These are phyloP conservation scores for Promerops cafer DNA, from an alignment of 2,113 vertebrate species.

Conservation along the genomic window DNA sequence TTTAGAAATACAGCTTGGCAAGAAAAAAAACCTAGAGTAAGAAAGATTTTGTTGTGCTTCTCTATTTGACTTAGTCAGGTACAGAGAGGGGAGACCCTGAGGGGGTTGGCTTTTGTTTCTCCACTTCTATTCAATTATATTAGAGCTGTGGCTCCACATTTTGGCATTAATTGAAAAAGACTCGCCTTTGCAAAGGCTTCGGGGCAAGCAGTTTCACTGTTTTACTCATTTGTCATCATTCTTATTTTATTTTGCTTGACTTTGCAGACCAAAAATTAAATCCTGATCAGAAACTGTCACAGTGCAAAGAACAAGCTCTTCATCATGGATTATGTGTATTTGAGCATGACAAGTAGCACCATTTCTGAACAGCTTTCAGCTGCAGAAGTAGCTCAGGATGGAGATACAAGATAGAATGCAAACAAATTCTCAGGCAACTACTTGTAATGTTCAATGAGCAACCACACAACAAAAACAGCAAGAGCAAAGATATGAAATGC, in stretches of 20 bases:
- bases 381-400: neutral
- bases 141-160: neutral
- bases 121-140: conserved; percentile 19
- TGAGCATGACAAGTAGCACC: neutral
- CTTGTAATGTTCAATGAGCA: neutral
- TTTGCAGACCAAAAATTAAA: conserved; percentile 45
- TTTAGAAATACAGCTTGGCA: neutral
- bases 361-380: neutral
- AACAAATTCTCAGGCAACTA: neutral
- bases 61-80: neutral
- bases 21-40: neutral
- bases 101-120: neutral
- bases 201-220: neutral
- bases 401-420: neutral
- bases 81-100: neutral
- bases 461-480: neutral
- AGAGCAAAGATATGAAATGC: neutral
- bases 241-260: conserved; percentile 21
- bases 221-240: conserved; percentile 3
- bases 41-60: neutral
- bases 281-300: conserved; percentile 17
- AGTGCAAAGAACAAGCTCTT: conserved; percentile 11
- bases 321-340: neutral
- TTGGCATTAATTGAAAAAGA: conserved; percentile 56
- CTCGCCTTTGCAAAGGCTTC: neutral